Conservation (phyloP, 2,113 vertebrate species). For the Oreochromis spilurus region DNA sequence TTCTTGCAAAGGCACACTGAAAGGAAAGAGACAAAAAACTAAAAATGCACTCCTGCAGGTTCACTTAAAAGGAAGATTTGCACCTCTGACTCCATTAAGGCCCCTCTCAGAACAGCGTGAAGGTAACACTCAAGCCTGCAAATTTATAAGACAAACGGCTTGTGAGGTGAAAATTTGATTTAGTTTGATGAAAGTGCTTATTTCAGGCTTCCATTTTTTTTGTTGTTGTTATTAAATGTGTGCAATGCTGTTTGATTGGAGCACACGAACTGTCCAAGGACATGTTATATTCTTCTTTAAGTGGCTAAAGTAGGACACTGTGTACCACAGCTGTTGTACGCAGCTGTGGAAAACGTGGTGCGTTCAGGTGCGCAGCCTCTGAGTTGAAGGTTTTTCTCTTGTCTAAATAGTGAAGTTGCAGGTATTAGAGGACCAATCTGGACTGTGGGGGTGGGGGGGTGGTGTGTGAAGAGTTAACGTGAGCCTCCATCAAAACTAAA, state of each 20-base stretch:
- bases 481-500: background rate
- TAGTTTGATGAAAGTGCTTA: background rate
- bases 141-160: background rate
- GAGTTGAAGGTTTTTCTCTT: background rate
- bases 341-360: background rate
- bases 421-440: background rate
- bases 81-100: background rate
- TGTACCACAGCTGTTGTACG: background rate
- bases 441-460: background rate
- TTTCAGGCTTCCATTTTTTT: background rate
- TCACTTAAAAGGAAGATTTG: background rate
- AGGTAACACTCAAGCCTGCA: background rate
- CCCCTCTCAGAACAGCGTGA: background rate
- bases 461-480: background rate
- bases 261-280: background rate
- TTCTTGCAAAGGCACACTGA: background rate
- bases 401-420: background rate
- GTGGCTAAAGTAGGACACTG: conserved; percentile 5
- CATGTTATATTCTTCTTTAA: background rate
- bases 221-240: background rate
- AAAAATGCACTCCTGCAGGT: background rate
- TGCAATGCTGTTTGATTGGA: background rate
- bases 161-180: background rate
- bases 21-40: background rate
- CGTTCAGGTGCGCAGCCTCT: background rate